Evolutionary conservation across 2,113 vertebrate genomes (phyloP), one percentile per base, ranked within the genome.

Genomic region (Tonatia bakeri): DNA sequence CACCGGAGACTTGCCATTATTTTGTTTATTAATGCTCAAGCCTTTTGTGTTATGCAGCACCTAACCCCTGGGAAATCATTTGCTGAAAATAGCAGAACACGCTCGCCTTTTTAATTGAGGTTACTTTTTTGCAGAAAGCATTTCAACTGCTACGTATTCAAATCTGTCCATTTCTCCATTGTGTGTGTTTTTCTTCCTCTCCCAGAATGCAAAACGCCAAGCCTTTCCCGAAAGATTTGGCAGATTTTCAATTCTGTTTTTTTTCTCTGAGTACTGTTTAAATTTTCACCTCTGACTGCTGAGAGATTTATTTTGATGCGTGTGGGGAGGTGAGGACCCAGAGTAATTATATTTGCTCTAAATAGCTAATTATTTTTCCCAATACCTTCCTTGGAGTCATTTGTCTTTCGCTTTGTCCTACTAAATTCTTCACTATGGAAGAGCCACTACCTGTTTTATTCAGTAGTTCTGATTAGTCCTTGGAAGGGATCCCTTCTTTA

Each of bases 31-130:
- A 56, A 24, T 82, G 47, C 31, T 67, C 72, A 38, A 72, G 19
- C 24, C 85, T 64, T 65, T 79, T 80, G 31, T 50, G 24, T 26
- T 82, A 89, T 77, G 54, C 92, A 77, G 14, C 54, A 47, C 7
- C 77, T 16, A n/a, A 45, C 87, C 38, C 47, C 54, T 54, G 81
- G 47, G 73, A 96, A 87, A 94, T 92, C 87, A 92, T 90, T 70
- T 94, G 36, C 56, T 76, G 61, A 85, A 87, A 90, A 52, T 87
- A 90, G 5, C 9, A 72, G 61, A 40, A 31, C n/a, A n/a, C 45
- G 16, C 84, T 84, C 80, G 7, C 36, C 10, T 56, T 64, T 90
- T 69, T 54, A 88, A 95, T 93, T 87, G 84, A 85, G 59, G 26
- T 70, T 80, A 33, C 20, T 93, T 50, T 91, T 72, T 87, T 22